Evolutionary conservation across 1,140 invertebrate species (phyloP), one percentile per base, ranked within the genome.

Genomic region (Aphelinus certus): DNA sequence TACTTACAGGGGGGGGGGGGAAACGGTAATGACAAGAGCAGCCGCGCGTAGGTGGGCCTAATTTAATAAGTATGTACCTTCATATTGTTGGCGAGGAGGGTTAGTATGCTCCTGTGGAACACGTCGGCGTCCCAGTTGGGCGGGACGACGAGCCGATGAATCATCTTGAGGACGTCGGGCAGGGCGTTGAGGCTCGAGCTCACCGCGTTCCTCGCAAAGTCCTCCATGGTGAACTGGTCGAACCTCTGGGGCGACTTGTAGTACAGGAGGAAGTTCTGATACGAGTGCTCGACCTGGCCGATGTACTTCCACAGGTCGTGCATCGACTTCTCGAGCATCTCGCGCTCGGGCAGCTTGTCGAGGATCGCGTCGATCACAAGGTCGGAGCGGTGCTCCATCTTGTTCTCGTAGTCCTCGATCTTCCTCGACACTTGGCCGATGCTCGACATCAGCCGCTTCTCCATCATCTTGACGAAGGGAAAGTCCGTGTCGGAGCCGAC

Each of bases 191-290:
- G 82, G 75, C 90, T 89, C 58, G 92, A 91, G 0, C 92, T 91
- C 1, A 94, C 90, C 4, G 91, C 91, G 81, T 88, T 90, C 57
- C 86, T 85, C 0, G 93, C 93, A 77, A 94, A 94, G 77, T 92
- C 90, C 78, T 92, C 84, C 47, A 94, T 79, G 0, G 94, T 95
- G 58, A 86, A 87, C 53, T 83, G 83, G 81, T 94, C 93, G 53
- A 91, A 87, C 49, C 86, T 87, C 65, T 88, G 85, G 9, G 88
- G 57, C 0, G 80, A 69, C 53, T 53, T 4, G 42, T 89, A 84
- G 79, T 92, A 93, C 45, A 87, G 83, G 4, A 88, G 66, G 88
- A 93, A 92, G 75, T 88, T 83, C 0, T 86, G 78, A 70, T 92
- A 90, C 0, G 89, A 86, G 2, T 88, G 87, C 0, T 90, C 85